phyloP scores from a whole-genome alignment of 2,113 vertebrate genomes.

The Prunella himalayana region DNA sequence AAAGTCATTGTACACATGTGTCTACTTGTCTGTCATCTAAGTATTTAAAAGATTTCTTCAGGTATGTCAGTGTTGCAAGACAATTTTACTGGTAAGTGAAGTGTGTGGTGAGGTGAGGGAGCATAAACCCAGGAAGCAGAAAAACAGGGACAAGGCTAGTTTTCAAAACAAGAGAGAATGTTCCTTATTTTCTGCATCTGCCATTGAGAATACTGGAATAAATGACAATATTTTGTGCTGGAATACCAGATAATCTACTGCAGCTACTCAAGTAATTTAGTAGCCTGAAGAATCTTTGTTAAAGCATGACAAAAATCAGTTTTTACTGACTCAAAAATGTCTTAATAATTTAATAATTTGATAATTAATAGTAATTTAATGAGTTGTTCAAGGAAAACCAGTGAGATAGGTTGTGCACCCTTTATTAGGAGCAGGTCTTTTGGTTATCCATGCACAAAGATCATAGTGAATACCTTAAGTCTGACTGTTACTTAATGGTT shows the following conservation, averaged over 20 bases:
- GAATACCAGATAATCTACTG: background rate
- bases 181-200: background rate
- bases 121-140: background rate
- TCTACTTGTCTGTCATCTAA: background rate
- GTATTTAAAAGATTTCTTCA: background rate
- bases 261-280: background rate
- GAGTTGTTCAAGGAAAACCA: background rate
- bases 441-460: fast-evolving
- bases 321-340: background rate
- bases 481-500: background rate
- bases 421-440: background rate
- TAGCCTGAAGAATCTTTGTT: background rate
- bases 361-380: background rate
- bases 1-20: background rate
- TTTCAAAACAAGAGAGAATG: background rate
- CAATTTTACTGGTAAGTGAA: background rate
- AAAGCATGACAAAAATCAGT: background rate
- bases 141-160: background rate
- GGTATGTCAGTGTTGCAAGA: background rate
- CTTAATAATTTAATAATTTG: background rate
- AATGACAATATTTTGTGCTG: background rate
- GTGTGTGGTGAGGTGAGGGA: background rate
- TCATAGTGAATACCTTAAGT: background rate
- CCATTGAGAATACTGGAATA: background rate
- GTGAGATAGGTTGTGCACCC: background rate